Evolutionary conservation across 2,888 invertebrate species (phyloP).

Genomic region (Drosophila mimica): DNA sequence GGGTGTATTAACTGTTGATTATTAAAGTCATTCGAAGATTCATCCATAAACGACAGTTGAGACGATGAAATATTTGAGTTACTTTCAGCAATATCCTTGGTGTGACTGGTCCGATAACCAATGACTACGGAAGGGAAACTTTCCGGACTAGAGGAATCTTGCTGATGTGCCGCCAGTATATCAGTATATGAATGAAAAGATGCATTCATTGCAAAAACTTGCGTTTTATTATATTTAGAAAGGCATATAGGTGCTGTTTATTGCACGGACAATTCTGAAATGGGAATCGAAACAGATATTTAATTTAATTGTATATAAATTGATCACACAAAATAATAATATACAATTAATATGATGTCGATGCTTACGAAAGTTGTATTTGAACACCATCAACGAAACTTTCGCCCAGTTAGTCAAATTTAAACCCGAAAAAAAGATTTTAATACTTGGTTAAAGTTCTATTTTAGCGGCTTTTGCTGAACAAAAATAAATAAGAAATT

Average conservation of each 20-base stretch:
- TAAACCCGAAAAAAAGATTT: neutral
- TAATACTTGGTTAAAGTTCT: neutral
- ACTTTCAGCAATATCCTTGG: slow-evolving; percentile 84
- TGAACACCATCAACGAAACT: neutral
- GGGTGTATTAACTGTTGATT: slow-evolving; percentile 83
- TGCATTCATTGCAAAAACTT: slow-evolving; percentile 92
- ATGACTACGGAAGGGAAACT: slow-evolving; percentile 87
- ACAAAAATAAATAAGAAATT: neutral
- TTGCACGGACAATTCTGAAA: slow-evolving; percentile 54
- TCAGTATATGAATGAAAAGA: slow-evolving; percentile 94
- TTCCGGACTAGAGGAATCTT: slow-evolving; percentile 89
- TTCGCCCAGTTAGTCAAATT: slow-evolving; percentile 5
- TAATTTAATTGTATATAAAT: neutral
- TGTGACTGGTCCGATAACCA: slow-evolving; percentile 85
- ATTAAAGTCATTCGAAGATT: slow-evolving; percentile 82
- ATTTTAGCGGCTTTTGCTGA: neutral
- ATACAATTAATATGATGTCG: neutral
- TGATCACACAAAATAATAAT: neutral
- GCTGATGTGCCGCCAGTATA: slow-evolving; percentile 90
- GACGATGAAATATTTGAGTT: slow-evolving; percentile 84
- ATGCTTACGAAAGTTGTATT: slow-evolving; percentile 3
- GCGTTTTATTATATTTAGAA: slow-evolving; percentile 65
- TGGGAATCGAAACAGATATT: neutral
- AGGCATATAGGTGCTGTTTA: slow-evolving; percentile 71
- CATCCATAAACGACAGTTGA: slow-evolving; percentile 83